Base-by-base conservation (phyloP, 1,140 invertebrate species). In the Formica exsecta region DNA sequence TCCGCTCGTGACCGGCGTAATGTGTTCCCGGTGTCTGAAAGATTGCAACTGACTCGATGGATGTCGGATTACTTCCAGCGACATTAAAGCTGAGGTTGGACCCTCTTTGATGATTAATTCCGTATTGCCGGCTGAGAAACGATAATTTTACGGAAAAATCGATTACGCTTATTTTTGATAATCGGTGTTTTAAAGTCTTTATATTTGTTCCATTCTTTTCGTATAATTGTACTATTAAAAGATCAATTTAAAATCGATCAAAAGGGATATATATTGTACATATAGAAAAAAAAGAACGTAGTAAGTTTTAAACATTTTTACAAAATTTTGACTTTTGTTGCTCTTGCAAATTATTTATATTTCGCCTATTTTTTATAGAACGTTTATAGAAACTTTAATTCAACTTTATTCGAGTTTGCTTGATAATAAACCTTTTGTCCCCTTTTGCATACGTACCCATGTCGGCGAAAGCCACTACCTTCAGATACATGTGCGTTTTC, bases 401-500 rank as follows among this genome's bases (percentile, higher is more conserved):
- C 29, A 51, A 48, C 44, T 29, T 65, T 38, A 66, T 13, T 62
- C 61, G 22, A 41, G 32, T 51, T 38, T 64, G 38, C 70, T 25
- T 9, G 80, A 54, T 77, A 7, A 54, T 25, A 64, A 70, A 9
- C 13, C n/a, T 51, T n/a, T 62, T 51, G 3, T 5, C 16, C 54
- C n/a, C 54, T 65, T 1, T 44, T 61, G 65, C 57, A 38, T 51
- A 92, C 93, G 91, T 92, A 97, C 96, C 97, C 96, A 97, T 97
- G 80, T 96, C 95, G 1, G 95, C 94, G 89, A 97, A 97, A 29
- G 96, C 96, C 11, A 96, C 95, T 8, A 97, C 95, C 88, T 97
- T 96, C 19, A 97, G 91, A 79, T 97, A 97, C 57, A 97, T 95
- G 92, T 97, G 97, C 0, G 97, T 97, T 91, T 97, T 97, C 93